phyloP scores from a whole-genome alignment of 2,888 invertebrate species.

The Tolmerus cingulatus region DNA sequence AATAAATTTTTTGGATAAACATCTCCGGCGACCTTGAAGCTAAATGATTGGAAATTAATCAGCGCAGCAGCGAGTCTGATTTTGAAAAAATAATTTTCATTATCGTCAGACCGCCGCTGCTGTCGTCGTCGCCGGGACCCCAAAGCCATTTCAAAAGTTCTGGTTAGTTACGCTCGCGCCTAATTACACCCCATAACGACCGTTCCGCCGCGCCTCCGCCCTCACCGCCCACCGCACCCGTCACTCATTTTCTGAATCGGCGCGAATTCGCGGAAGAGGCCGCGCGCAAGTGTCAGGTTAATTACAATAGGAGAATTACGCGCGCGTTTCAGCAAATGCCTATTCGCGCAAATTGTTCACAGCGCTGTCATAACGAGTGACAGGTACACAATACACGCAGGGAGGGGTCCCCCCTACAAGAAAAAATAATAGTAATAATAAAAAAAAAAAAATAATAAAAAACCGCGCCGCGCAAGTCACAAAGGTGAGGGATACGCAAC shows the following conservation, averaged over 20 bases:
- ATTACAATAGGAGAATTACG: conserved; percentile 20
- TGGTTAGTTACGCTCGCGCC: conserved; percentile 33
- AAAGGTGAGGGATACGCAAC: neutral
- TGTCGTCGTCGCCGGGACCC: neutral
- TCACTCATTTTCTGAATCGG: neutral
- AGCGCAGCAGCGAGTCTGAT: conserved; percentile 9
- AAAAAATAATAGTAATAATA: neutral
- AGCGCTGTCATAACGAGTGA: conserved; percentile 16
- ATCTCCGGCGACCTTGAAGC: conserved; percentile 3
- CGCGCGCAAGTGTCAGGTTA: conserved; percentile 24
- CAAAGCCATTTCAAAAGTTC: neutral
- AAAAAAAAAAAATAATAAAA: neutral
- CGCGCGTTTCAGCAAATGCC: conserved; percentile 12
- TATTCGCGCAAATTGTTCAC: conserved; percentile 25
- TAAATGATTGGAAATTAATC: conserved; percentile 35
- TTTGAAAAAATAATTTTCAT: conserved; percentile 38
- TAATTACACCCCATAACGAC: neutral
- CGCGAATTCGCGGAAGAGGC: conserved; percentile 1
- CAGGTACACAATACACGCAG: conserved; percentile 3
- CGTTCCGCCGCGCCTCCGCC: neutral
- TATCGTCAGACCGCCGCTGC: neutral
- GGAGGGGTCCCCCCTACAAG: neutral
- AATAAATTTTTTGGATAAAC: conserved; percentile 26
- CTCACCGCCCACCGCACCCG: neutral
- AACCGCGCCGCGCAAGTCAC: neutral